Evolutionary conservation across 1,140 invertebrate genomes (phyloP).

Genomic region (Drepana arcuata): DNA sequence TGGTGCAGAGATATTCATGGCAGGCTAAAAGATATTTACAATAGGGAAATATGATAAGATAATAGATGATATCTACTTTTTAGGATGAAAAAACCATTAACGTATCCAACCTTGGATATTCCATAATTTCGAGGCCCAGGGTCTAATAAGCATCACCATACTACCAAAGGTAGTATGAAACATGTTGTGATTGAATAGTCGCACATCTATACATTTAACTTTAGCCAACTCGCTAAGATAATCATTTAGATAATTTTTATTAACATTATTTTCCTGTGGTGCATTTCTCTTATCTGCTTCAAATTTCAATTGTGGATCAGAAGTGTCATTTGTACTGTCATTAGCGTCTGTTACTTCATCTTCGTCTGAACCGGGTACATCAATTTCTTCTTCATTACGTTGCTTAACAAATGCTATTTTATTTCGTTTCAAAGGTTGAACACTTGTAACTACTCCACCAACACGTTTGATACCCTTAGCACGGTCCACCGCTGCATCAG

Average conservation of each 20-base stretch:
- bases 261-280: conserved; percentile 1
- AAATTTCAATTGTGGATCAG: conserved; percentile 1
- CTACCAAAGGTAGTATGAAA: conserved; percentile 42
- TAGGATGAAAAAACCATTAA: not conserved
- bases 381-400: conserved; percentile 6
- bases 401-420: conserved; percentile 42
- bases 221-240: conserved; percentile 37
- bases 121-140: conserved; percentile 36
- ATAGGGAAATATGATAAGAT: no score
- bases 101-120: conserved; percentile 57
- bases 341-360: conserved; percentile 2
- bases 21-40: no score
- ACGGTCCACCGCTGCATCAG: conserved; percentile 75
- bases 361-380: conserved; percentile 4
- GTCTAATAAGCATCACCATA: conserved; percentile 42
- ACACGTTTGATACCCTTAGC: conserved; percentile 66
- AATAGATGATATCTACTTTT: no score
- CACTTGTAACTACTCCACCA: conserved; percentile 51
- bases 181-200: conserved; percentile 40
- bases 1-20: no score
- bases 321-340: not conserved
- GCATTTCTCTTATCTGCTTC: conserved; percentile 8
- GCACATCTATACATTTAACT: conserved; percentile 35
- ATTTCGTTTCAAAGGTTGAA: conserved; percentile 21
- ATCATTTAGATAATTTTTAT: conserved; percentile 21